Evolutionary conservation across 1,140 invertebrate species (phyloP), one percentile per base, ranked within the genome.

Genomic region (Scaptomyza montana): DNA sequence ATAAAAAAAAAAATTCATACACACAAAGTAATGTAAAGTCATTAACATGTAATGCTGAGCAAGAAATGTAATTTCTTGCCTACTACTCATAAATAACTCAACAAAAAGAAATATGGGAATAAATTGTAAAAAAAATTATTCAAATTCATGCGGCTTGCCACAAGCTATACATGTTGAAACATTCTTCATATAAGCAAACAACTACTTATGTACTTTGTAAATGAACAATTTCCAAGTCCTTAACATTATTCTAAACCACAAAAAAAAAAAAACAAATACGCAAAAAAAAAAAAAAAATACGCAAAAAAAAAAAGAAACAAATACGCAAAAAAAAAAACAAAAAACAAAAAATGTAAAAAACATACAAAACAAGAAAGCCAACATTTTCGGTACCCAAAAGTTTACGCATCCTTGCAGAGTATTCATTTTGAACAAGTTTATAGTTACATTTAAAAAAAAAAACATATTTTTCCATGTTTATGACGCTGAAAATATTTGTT

Each of bases 41-140:
- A 65, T 75, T 62, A 80, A 78, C 8, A 72, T 46, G 51, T 69
- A 80, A 78, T 74, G 70, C 21, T 74, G 73, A 74, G 76, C 82
- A 79, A 77, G 82, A 87, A 87, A 87, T 87, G 39, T 41, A 87
- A 87, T 87, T 87, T 87, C 82, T 87, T 86, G 78, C 65, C 54
- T 56, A 55, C 63, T 78, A 73, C 61, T 68, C 72, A 66, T 49
- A 55, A 60, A 36, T 51, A 59, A 10, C 9, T 36, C 50, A 60
- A 53, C 6, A n/a, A n/a, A n/a, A n/a, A n/a, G n/a, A n/a, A n/a
- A 60, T 39, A n/a, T 12, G 16, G 16, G 16, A 54, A 51, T 57
- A 39, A 54, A 25, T 54, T 59, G 55, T 36, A 53, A 46, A 41
- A 75, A 39, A 43, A 41, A 12, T 16, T 16, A 41, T 41, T 5